phyloP scores from a whole-genome alignment of 92 coral and sea anemone genomes.

The Bergia puertoricense region DNA sequence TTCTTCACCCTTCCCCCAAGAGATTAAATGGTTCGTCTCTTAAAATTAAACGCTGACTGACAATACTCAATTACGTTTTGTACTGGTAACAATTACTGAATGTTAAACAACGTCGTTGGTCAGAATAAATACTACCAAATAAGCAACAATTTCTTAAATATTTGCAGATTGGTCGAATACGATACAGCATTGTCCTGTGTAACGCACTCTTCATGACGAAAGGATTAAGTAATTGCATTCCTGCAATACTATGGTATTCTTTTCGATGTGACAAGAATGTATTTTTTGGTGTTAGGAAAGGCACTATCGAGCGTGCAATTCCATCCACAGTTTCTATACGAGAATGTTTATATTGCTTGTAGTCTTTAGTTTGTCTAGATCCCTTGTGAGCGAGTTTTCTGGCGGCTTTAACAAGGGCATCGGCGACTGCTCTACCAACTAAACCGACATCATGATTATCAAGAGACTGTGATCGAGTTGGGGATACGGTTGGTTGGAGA shows the following conservation, averaged over 20 bases:
- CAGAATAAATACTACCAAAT: neutral
- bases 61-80: neutral
- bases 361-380: neutral
- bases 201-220: neutral
- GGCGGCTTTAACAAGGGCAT: constrained; percentile 33
- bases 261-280: neutral
- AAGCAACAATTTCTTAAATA: neutral
- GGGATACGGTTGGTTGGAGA: neutral
- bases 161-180: neutral
- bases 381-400: constrained; percentile 26
- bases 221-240: neutral
- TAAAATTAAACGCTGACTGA: neutral
- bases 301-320: constrained; percentile 22
- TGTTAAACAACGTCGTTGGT: neutral
- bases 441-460: constrained; percentile 6
- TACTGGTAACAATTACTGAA: neutral
- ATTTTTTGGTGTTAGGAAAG: constrained; percentile 12
- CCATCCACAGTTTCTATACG: constrained; percentile 25
- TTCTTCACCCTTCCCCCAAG: no score
- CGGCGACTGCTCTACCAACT: constrained; percentile 33
- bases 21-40: no score
- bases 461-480: constrained; percentile 2
- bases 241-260: neutral
- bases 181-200: neutral
- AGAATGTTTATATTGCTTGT: constrained; percentile 26